Percentiles rank a stretch among this genome's conserved stretches.
Conservation (phyloP, 2,113 vertebrate genomes). For the Oriolus oriolus region DNA sequence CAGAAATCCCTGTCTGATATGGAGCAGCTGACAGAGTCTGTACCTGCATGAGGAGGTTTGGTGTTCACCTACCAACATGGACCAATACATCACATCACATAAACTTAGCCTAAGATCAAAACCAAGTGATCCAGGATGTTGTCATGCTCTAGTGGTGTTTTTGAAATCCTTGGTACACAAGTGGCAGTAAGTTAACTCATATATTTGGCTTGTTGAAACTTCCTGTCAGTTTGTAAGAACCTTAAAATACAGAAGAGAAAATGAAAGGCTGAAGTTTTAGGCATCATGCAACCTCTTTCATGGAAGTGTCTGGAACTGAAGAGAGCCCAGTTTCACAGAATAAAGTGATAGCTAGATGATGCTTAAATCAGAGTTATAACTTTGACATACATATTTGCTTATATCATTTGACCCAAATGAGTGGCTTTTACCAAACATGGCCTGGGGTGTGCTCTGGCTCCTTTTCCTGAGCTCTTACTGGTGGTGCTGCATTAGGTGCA, state of each 20-base stretch:
- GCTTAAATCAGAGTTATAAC: neutral
- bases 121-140: neutral
- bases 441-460: neutral
- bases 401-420: neutral
- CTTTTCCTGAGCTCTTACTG: neutral
- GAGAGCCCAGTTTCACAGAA: neutral
- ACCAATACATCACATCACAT: neutral
- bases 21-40: neutral
- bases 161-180: neutral
- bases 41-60: neutral
- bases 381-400: neutral
- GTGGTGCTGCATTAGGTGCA: neutral
- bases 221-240: neutral
- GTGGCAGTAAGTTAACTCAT: neutral
- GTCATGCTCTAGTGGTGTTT: neutral
- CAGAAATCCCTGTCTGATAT: neutral
- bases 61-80: neutral
- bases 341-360: neutral
- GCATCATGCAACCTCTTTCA: neutral
- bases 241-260: neutral
- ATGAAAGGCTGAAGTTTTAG: neutral
- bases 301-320: neutral
- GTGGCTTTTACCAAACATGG: neutral
- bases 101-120: neutral
- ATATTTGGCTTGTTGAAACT: neutral